Percentiles rank a stretch among this genome's conserved stretches.
Conservation (phyloP, 2,888 invertebrate species). For the Griposia aprilina region DNA sequence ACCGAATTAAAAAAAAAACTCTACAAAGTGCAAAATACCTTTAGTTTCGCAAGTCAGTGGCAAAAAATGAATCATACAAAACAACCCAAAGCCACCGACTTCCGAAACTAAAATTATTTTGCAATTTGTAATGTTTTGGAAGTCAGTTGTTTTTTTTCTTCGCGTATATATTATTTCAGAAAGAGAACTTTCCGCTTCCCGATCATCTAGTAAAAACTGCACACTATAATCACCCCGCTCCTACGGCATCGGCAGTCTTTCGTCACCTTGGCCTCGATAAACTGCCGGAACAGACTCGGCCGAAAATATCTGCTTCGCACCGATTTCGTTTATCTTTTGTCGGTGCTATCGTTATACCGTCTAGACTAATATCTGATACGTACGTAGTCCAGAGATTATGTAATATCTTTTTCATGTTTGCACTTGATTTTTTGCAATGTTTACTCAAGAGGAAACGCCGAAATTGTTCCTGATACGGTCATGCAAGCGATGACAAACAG, state of each 20-base stretch:
- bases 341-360: conserved; percentile 35
- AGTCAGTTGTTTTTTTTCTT: background rate
- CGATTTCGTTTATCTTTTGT: conserved; percentile 46
- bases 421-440: conserved; percentile 10
- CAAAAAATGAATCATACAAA: too few relatives aligned
- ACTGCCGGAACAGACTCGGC: conserved; percentile 23
- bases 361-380: conserved; percentile 29
- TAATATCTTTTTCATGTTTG: background rate
- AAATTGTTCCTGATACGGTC: too few relatives aligned
- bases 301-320: conserved; percentile 49
- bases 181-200: background rate
- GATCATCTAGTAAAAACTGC: background rate
- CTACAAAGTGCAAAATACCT: too few relatives aligned
- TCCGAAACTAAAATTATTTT: too few relatives aligned
- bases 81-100: too few relatives aligned
- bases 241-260: background rate
- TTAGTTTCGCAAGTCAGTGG: too few relatives aligned
- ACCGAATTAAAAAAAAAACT: too few relatives aligned
- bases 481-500: too few relatives aligned
- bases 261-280: conserved; percentile 54
- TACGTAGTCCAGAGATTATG: conserved; percentile 24
- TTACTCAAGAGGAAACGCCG: background rate
- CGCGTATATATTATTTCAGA: too few relatives aligned
- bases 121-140: too few relatives aligned
- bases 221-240: background rate